A percentile compares a stretch with the other conserved stretches of the same genome.
phyloP scores from a whole-genome alignment of 92 coral and sea anemone genomes.

The Porites evermanni region DNA sequence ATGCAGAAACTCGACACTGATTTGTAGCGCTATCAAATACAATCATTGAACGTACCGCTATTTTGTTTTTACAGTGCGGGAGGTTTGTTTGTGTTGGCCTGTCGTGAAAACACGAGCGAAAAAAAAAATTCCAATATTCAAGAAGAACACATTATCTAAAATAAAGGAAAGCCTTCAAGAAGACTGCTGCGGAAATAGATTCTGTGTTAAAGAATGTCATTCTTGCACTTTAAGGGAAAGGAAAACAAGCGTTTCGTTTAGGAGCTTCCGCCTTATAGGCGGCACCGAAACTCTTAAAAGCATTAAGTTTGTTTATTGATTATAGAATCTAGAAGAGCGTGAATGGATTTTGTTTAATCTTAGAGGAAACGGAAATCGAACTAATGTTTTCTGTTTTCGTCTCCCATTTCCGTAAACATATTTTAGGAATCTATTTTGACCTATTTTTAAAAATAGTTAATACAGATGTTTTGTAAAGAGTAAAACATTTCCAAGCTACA shows the following conservation, averaged over 20 bases:
- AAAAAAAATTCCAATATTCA: not conserved
- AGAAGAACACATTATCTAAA: not conserved
- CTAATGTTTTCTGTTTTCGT: too few species aligned
- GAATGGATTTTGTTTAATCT: not conserved
- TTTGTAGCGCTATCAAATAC: not conserved
- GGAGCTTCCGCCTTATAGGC: not conserved
- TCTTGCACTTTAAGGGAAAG: not conserved
- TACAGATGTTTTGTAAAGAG: too few species aligned
- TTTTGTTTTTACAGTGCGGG: slow-evolving; percentile 35
- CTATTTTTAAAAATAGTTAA: too few species aligned
- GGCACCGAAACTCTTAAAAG: not conserved
- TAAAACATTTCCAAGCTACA: too few species aligned
- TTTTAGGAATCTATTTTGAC: too few species aligned
- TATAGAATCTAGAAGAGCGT: too few species aligned
- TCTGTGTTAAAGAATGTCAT: too few species aligned
- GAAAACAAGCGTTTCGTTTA: not conserved
- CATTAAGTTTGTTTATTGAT: not conserved
- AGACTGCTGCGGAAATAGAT: not conserved
- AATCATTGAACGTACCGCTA: not conserved
- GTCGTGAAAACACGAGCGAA: not conserved
- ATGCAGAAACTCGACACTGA: not conserved
- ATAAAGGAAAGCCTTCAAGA: not conserved
- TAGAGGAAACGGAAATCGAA: not conserved
- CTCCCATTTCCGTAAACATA: too few species aligned
- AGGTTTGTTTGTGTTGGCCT: slow-evolving; percentile 34